phyloP scores from a whole-genome alignment of 92 coral and sea anemone genomes.

The Desmophyllum pertusum region DNA sequence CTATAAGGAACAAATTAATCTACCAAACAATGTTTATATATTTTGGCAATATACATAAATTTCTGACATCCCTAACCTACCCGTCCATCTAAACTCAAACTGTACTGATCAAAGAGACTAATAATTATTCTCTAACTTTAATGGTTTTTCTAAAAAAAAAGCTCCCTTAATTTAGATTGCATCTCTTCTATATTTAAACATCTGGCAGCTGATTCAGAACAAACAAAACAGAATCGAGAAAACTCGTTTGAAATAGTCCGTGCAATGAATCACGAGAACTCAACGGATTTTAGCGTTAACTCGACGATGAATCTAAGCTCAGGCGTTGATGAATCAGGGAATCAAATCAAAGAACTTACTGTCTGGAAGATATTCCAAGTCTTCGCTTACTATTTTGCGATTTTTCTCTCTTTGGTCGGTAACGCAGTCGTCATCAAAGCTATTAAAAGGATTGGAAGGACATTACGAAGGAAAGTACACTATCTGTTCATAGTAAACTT shows the following conservation, averaged over 20 bases:
- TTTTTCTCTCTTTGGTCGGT: slow-evolving; percentile 24
- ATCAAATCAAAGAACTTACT: background rate
- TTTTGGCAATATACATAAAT: no score
- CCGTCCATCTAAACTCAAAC: background rate
- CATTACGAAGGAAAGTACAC: slow-evolving; percentile 13
- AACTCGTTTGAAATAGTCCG: background rate
- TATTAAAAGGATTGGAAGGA: slow-evolving; percentile 13
- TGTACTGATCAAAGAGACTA: background rate
- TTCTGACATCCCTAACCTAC: background rate
- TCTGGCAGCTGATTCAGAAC: background rate
- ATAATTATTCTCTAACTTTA: background rate
- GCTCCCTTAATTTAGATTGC: background rate
- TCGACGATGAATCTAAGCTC: background rate
- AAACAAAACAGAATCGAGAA: background rate
- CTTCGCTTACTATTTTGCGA: slow-evolving; percentile 11
- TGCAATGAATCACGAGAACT: background rate
- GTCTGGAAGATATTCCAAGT: background rate
- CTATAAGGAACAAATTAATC: no score
- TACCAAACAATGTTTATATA: no score
- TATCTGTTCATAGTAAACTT: slow-evolving; percentile 25
- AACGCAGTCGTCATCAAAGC: slow-evolving; percentile 34
- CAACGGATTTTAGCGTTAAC: background rate
- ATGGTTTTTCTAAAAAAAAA: background rate
- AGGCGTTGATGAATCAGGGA: background rate
- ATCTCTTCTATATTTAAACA: background rate